phyloP scores from a whole-genome alignment of 2,888 invertebrate genomes.

The Carabus problematicus region DNA sequence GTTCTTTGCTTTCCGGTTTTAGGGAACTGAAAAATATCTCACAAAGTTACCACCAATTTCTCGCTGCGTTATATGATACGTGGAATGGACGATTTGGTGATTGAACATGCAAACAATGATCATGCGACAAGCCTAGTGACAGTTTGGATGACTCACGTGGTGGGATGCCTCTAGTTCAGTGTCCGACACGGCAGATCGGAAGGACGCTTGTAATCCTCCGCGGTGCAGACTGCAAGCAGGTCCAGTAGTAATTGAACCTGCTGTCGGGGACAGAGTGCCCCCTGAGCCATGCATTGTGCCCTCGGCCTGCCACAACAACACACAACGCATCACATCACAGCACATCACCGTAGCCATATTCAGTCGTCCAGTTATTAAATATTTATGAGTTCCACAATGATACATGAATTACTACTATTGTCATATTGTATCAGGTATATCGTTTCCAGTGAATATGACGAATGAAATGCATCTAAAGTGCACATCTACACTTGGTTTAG shows the following conservation, averaged over 20 bases:
- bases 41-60: background rate
- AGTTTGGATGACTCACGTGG: constrained; percentile 23
- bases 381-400: background rate
- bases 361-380: background rate
- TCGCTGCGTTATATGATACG: background rate
- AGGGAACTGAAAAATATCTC: constrained; percentile 65
- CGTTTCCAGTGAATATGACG: constrained; percentile 19
- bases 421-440: no score
- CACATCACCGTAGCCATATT: constrained; percentile 29
- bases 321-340: constrained; percentile 50
- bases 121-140: constrained; percentile 30
- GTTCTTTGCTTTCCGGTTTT: constrained; percentile 79
- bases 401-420: no score
- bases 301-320: constrained; percentile 62
- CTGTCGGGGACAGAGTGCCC: constrained; percentile 65
- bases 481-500: constrained; percentile 36
- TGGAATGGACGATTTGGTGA: background rate
- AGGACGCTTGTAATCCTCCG: constrained; percentile 74
- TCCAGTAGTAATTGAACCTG: constrained; percentile 81
- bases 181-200: constrained; percentile 92
- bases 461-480: constrained; percentile 27
- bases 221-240: constrained; percentile 75
- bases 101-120: constrained; percentile 15
- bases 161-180: constrained; percentile 86
- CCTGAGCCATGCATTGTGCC: constrained; percentile 74